Percentiles rank a stretch among this genome's conserved stretches.
Conservation (phyloP, 2,797 vertebrate genomes). For the Hirundo rustica region DNA sequence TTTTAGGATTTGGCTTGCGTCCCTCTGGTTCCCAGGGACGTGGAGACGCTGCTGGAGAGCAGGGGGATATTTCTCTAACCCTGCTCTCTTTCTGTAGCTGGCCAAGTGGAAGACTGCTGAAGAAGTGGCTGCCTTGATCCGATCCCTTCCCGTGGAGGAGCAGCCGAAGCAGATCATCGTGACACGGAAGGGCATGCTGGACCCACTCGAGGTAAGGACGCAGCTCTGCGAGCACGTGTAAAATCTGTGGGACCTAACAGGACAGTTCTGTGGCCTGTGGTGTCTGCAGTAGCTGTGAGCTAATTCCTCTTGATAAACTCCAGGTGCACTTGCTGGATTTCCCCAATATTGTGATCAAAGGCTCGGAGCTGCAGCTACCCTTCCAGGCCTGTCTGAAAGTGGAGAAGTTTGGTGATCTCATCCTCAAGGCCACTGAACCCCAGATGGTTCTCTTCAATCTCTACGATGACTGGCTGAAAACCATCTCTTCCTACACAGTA, state of each 20-base stretch:
- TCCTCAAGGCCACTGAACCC: conserved; percentile 97
- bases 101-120: conserved; percentile 99
- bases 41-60: neutral
- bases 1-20: neutral
- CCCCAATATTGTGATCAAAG: conserved; percentile 99
- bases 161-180: conserved; percentile 99
- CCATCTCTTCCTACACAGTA: conserved; percentile 98
- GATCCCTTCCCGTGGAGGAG: conserved; percentile 98
- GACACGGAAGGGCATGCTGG: conserved; percentile 98
- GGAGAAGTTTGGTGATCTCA: conserved; percentile 98
- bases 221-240: neutral
- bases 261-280: neutral
- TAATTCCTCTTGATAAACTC: neutral
- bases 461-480: conserved; percentile 99
- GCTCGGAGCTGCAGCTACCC: conserved; percentile 96
- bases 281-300: neutral
- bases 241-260: neutral
- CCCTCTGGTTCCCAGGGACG: neutral
- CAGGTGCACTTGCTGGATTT: conserved; percentile 99
- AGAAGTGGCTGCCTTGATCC: conserved; percentile 97
- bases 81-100: conserved; percentile 77
- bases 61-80: neutral
- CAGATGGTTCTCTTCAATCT: conserved; percentile 99
- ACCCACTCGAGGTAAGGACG: conserved; percentile 90
- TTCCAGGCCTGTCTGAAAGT: conserved; percentile 99